These are phyloP conservation scores for Mya arenaria DNA, from an alignment of 1,140 invertebrate genomes.

Conservation along the genomic window DNA sequence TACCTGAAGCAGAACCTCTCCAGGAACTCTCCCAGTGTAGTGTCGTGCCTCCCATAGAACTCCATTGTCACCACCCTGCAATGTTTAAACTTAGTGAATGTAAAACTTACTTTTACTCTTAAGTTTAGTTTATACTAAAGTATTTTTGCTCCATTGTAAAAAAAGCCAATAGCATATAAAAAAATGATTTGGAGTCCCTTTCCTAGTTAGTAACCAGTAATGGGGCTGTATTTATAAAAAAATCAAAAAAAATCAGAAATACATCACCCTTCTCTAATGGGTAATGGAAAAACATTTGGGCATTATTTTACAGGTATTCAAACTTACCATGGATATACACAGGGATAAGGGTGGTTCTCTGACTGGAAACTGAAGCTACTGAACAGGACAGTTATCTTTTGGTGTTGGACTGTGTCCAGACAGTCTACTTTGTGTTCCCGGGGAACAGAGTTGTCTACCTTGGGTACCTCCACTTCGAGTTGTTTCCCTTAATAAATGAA, in stretches of 20 bases:
- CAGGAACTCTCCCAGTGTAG: constrained; percentile 95
- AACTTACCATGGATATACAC: constrained; percentile 92
- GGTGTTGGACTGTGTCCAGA: constrained; percentile 93
- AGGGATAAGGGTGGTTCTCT: constrained; percentile 91
- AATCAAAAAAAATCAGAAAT: no score
- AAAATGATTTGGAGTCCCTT: no score
- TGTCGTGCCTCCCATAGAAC: constrained; percentile 96
- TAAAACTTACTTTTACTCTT: no score
- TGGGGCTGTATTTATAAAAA: no score
- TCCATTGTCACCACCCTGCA: constrained; percentile 94
- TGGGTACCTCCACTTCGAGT: constrained; percentile 18
- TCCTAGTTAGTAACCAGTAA: no score
- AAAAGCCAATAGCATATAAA: no score
- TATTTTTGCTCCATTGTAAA: no score
- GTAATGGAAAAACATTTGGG: no score
- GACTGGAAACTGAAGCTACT: constrained; percentile 94
- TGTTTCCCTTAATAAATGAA: constrained; percentile 17
- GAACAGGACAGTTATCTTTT: constrained; percentile 93
- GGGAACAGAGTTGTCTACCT: constrained; percentile 18
- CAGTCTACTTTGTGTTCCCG: constrained; percentile 85
- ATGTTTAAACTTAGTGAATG: no score
- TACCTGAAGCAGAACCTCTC: constrained; percentile 94
- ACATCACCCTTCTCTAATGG: no score
- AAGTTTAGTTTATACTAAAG: no score
- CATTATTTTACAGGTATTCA: no score